These are phyloP conservation scores for Amazona vittata DNA, from an alignment of 2,113 vertebrate genomes.

Conservation along the genomic window DNA sequence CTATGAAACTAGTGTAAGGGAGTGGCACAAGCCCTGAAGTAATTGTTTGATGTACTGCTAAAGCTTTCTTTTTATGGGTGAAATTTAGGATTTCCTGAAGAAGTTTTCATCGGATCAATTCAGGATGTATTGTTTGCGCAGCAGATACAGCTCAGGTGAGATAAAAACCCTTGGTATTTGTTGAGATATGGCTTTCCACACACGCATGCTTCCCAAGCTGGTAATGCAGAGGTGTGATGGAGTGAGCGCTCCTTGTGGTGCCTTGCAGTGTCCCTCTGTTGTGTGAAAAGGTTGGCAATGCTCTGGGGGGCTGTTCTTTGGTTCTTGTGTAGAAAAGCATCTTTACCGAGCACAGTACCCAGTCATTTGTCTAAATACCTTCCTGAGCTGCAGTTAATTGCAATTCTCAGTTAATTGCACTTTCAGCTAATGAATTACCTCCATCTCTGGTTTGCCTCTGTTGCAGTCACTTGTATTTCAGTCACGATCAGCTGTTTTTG, in stretches of 20 bases:
- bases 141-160: slow-evolving; percentile 92
- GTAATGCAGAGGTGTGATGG: rapidly evolving
- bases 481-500: neutral
- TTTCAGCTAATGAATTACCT: neutral
- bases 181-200: neutral
- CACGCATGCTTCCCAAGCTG: rapidly evolving
- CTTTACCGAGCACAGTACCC: neutral
- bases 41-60: neutral
- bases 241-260: rapidly evolving
- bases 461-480: neutral
- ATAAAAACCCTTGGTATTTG: neutral
- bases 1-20: neutral
- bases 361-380: neutral
- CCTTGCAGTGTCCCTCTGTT: rapidly evolving
- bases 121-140: slow-evolving; percentile 89
- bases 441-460: neutral
- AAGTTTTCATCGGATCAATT: slow-evolving; percentile 86
- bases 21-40: neutral
- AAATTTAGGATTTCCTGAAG: slow-evolving; percentile 86
- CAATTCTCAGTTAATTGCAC: neutral
- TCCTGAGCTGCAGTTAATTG: neutral
- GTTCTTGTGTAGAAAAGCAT: neutral
- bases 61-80: neutral
- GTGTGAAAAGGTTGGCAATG: rapidly evolving
- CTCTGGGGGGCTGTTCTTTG: neutral